Evolutionary conservation across 2,113 vertebrate species (phyloP).

Genomic region (Lipotes vexillifer): DNA sequence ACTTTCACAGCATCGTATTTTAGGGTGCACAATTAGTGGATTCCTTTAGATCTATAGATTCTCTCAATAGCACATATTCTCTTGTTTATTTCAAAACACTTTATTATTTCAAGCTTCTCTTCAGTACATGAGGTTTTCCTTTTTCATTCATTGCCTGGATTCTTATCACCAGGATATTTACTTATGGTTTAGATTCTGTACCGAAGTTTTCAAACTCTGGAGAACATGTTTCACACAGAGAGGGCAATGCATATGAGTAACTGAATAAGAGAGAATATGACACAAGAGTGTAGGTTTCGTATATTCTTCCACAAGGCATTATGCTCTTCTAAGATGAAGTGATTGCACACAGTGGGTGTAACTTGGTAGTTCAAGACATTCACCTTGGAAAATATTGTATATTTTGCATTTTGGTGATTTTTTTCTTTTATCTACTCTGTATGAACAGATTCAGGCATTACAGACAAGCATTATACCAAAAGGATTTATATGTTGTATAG

Average conservation of each 20-base stretch:
- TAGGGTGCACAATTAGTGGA: neutral
- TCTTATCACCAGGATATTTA: neutral
- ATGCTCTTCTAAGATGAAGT: neutral
- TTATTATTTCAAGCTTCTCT: neutral
- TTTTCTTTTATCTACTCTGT: neutral
- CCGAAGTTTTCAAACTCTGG: neutral
- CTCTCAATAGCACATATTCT: neutral
- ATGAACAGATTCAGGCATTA: neutral
- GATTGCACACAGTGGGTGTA: neutral
- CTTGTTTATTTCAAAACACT: constrained; percentile 2
- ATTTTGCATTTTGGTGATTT: neutral
- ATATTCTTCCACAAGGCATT: neutral
- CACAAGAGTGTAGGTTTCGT: neutral
- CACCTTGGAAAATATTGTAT: neutral
- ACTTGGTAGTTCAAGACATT: neutral
- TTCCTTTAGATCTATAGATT: neutral
- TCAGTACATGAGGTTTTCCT: neutral
- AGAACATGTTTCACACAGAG: neutral
- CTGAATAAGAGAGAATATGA: neutral
- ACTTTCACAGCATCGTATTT: neutral
- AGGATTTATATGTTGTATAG: neutral
- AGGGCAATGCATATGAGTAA: neutral
- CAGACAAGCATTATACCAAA: neutral
- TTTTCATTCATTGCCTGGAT: neutral
- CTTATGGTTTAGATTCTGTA: neutral